Conservation (phyloP, 2,113 vertebrate species). For the Tychaedon coryphoeus region DNA sequence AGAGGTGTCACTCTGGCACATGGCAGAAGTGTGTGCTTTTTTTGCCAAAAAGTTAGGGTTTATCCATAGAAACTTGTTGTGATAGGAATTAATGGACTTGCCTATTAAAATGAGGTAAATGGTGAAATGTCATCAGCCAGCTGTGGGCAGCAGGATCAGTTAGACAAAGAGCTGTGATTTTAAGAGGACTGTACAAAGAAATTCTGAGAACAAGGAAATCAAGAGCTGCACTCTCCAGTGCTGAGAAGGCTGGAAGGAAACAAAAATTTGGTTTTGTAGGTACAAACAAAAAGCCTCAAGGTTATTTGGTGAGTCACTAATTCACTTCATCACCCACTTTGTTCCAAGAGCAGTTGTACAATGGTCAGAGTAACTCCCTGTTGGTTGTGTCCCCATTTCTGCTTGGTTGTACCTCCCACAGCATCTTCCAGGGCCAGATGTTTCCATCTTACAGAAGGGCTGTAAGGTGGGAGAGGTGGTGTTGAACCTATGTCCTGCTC, state of each 20-base stretch:
- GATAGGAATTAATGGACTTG: background rate
- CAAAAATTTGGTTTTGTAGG: fast-evolving
- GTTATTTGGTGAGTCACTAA: background rate
- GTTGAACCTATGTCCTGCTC: background rate
- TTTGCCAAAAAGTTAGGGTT: background rate
- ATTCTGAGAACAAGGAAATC: background rate
- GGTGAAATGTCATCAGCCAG: background rate
- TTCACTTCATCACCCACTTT: background rate
- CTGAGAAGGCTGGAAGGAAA: background rate
- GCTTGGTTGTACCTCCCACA: background rate
- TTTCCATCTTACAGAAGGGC: too few species aligned
- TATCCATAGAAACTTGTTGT: background rate
- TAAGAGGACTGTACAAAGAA: background rate
- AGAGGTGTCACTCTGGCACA: background rate
- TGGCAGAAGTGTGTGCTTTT: background rate
- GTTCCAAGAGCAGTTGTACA: background rate
- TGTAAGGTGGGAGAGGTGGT: background rate
- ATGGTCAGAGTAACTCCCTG: background rate
- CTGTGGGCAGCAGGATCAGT: background rate
- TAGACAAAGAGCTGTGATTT: background rate
- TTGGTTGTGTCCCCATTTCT: fast-evolving
- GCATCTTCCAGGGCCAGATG: background rate
- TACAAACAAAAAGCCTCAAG: background rate
- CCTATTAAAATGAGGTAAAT: background rate
- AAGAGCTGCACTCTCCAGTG: fast-evolving